Conservation (phyloP, 1,140 invertebrate genomes). For the Pogonus chalceus region DNA sequence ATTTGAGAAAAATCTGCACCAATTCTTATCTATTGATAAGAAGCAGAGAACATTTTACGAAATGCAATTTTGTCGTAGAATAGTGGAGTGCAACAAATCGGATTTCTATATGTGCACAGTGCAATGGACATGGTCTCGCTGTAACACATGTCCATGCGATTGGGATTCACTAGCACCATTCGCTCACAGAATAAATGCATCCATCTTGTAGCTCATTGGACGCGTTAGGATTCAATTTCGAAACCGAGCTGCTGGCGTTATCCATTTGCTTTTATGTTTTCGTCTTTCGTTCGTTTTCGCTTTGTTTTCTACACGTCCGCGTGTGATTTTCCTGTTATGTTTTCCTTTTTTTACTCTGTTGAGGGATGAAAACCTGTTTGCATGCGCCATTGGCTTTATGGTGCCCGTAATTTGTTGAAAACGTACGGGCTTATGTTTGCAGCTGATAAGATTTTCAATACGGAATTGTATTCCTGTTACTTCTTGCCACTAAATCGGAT, state of each 20-base stretch:
- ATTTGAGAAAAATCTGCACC: too few relatives aligned
- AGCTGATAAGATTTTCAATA: not conserved
- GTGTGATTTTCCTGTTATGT: not conserved
- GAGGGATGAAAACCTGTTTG: not conserved
- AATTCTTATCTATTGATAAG: too few relatives aligned
- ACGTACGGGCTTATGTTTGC: not conserved
- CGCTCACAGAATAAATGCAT: not conserved
- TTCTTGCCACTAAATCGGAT: too few relatives aligned
- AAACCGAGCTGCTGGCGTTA: not conserved
- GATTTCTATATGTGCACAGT: too few relatives aligned
- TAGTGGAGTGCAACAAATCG: too few relatives aligned
- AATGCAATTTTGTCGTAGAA: too few relatives aligned
- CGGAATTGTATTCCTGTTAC: too few relatives aligned
- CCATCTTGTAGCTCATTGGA: not conserved
- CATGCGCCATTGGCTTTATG: not conserved
- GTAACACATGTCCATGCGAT: too few relatives aligned
- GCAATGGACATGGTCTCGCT: too few relatives aligned
- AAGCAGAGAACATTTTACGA: too few relatives aligned
- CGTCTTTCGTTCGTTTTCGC: not conserved
- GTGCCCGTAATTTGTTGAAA: not conserved
- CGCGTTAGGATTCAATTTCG: not conserved
- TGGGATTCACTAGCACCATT: too few relatives aligned
- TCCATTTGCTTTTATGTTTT: not conserved
- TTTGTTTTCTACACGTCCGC: not conserved
- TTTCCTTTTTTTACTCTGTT: not conserved